Evolutionary conservation across 92 coral and sea anemone species (phyloP), one percentile per base, ranked within the genome.

Genomic region (Phymanthus crucifer): DNA sequence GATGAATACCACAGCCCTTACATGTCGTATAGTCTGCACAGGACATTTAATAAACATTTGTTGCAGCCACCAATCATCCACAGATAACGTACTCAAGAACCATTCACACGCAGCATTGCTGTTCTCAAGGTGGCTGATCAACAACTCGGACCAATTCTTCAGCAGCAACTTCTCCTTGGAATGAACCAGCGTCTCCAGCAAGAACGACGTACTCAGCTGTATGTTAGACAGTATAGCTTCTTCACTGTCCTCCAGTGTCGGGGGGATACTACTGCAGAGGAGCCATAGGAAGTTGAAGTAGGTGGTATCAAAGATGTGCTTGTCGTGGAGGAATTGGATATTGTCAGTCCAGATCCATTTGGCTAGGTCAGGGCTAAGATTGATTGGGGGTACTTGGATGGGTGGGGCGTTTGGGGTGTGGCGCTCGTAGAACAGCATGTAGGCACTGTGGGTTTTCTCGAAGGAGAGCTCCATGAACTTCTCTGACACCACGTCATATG

Each of bases 391-490:
- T 43, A 85, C 81, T 31, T 87, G 84, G 0, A 79, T 31, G 32
- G 79, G 78, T 35, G 73, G 47, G 21, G 84, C 78, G 77, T 82
- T 75, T 13, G 93, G 89, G 65, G 83, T 93, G 45, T 86, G 84
- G 5, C 99, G 95, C 79, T 95, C 99, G 74, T 95, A 95, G 81
- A 95, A 95, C 83, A 95, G 69, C 99, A 95, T 95, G 78, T 95
- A 95, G 0, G 99, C 99, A 73, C 99, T 95, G 91, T 95, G 99
- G n/a, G 99, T 95, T 89, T 95, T 95, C 80, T 95, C 99, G 71
- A 95, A 95, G 29, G 99, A 95, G 36, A 95, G 95, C 68, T 95
- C 99, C 98, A 95, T 88, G 82, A 95, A 95, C 82, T 95, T 95
- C 76, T 95, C 99, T 9, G 99, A 94, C 10, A 95, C 94, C 23